phyloP scores from a whole-genome alignment of 2,113 vertebrate genomes.

The Oreochromis tanganicae region DNA sequence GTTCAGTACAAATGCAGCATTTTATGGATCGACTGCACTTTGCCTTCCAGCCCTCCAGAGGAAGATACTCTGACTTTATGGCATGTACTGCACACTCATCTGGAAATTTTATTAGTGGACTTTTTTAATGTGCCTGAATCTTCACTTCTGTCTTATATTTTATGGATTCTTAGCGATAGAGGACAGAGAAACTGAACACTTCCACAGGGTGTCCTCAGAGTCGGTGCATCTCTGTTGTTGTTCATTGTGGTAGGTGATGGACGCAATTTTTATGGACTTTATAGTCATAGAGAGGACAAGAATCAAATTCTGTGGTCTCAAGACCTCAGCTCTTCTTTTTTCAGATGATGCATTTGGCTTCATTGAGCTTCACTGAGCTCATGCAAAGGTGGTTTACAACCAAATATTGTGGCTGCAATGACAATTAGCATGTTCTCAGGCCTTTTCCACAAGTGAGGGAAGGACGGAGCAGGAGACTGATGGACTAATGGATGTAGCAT shows the following conservation, averaged over 20 bases:
- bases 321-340: not conserved
- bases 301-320: not conserved
- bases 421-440: not conserved
- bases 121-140: too few species aligned
- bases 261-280: not conserved
- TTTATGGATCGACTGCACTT: too few species aligned
- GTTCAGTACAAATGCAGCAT: too few species aligned
- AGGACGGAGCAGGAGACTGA: not conserved
- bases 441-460: fast-evolving
- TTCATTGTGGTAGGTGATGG: not conserved
- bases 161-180: too few species aligned
- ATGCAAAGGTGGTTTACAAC: not conserved
- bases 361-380: not conserved
- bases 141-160: too few species aligned
- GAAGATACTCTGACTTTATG: too few species aligned
- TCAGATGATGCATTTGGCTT: not conserved
- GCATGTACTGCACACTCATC: too few species aligned
- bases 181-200: too few species aligned
- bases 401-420: not conserved
- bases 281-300: not conserved
- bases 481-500: not conserved
- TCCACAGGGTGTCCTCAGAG: not conserved
- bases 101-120: too few species aligned
- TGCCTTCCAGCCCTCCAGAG: too few species aligned
- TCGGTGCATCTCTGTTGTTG: not conserved